A percentile compares a stretch with the other conserved stretches of the same genome.
Conservation (phyloP, 2,113 vertebrate species). For the Cephalopholis sonnerati region DNA sequence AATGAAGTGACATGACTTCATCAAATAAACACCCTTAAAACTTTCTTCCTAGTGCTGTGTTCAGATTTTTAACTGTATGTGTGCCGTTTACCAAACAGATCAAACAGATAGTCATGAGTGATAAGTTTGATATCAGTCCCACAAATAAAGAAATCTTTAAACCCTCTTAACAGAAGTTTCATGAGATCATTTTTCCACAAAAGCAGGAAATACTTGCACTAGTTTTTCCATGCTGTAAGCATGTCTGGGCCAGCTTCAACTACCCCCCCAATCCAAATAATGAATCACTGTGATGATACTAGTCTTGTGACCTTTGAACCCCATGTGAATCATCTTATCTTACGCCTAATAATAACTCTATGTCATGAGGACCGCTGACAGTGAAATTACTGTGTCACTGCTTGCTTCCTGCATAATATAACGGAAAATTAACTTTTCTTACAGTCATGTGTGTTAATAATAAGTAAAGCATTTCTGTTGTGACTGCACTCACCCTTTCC, state of each 20-base stretch:
- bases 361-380: slow-evolving; percentile 23
- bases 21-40: not conserved
- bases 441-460: not conserved
- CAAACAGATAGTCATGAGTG: not conserved
- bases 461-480: not conserved
- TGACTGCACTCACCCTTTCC: slow-evolving; percentile 89
- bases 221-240: slow-evolving; percentile 51
- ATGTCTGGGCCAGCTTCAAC: slow-evolving; percentile 22
- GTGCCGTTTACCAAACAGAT: not conserved
- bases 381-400: slow-evolving; percentile 38
- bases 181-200: slow-evolving; percentile 21
- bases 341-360: slow-evolving; percentile 26
- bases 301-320: slow-evolving; percentile 28
- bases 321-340: slow-evolving; percentile 21
- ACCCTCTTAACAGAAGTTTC: slow-evolving; percentile 5
- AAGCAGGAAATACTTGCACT: slow-evolving; percentile 28
- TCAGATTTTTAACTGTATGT: not conserved
- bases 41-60: not conserved
- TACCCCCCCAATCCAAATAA: not conserved
- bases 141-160: not conserved
- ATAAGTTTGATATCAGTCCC: not conserved
- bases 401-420: slow-evolving; percentile 6
- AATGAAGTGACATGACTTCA: not conserved
- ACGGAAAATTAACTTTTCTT: not conserved
- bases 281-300: slow-evolving; percentile 42